Evolutionary conservation across 2,888 invertebrate genomes (phyloP).

Genomic region (Eilema griseolum): DNA sequence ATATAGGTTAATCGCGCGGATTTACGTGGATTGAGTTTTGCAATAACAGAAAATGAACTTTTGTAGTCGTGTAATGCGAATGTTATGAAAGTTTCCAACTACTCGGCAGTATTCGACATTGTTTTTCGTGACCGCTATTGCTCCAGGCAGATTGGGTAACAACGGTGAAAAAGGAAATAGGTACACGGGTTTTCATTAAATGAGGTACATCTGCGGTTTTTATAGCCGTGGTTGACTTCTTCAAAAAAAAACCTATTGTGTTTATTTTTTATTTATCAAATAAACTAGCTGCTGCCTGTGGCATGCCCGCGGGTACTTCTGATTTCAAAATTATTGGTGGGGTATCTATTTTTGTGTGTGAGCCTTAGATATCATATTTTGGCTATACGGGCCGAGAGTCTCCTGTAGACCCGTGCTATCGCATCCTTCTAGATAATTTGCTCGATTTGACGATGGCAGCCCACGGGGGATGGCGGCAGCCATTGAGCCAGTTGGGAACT

Average conservation of each 20-base stretch:
- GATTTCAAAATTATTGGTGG: too few relatives aligned
- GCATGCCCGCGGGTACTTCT: too few relatives aligned
- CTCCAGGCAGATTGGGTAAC: constrained; percentile 44
- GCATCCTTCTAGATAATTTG: too few relatives aligned
- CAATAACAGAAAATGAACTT: constrained; percentile 68
- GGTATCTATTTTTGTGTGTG: too few relatives aligned
- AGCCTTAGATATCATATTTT: too few relatives aligned
- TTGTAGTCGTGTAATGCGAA: constrained; percentile 59
- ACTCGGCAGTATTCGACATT: constrained; percentile 30
- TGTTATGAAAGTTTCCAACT: constrained; percentile 63
- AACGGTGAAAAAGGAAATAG: constrained; percentile 28
- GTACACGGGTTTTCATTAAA: constrained; percentile 43
- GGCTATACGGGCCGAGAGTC: too few relatives aligned
- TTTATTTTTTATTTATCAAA: background rate
- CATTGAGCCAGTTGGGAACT: too few relatives aligned
- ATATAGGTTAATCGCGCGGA: constrained; percentile 73
- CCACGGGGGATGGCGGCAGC: too few relatives aligned
- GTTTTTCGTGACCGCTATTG: constrained; percentile 33
- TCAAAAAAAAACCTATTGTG: constrained; percentile 22
- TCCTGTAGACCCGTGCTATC: too few relatives aligned
- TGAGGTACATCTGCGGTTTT: constrained; percentile 21
- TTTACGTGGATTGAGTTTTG: constrained; percentile 70
- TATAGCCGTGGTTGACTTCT: background rate
- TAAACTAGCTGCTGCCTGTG: background rate
- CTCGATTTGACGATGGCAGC: too few relatives aligned